These are phyloP conservation scores for Dastarcus helophoroides DNA, from an alignment of 2,888 invertebrate genomes.

Conservation along the genomic window DNA sequence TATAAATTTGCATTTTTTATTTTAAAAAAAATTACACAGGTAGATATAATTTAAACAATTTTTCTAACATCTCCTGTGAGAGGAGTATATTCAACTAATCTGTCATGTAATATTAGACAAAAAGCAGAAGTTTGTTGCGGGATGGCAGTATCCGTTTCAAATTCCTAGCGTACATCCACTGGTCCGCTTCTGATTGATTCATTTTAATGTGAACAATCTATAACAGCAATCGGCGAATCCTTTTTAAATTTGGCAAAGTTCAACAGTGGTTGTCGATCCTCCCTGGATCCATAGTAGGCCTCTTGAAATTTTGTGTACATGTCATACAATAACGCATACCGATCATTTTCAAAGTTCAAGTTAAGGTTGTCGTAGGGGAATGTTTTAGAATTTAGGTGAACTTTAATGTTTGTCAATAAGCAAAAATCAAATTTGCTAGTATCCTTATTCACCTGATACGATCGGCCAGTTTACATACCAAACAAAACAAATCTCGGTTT, in stretches of 20 bases:
- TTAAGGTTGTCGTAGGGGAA: conserved; percentile 28
- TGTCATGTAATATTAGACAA: conserved; percentile 20
- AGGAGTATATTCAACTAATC: conserved; percentile 18
- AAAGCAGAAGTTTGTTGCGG: conserved; percentile 19
- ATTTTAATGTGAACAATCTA: conserved; percentile 20
- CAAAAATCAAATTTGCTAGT: conserved; percentile 18
- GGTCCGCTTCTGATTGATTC: conserved; percentile 14
- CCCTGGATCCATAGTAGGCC: conserved; percentile 20
- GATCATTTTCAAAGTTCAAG: conserved; percentile 18
- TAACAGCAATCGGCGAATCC: conserved; percentile 19
- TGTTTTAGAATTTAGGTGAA: conserved; percentile 26
- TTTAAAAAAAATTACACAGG: too few relatives aligned
- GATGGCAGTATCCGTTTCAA: conserved; percentile 18
- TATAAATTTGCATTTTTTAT: too few relatives aligned
- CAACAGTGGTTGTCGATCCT: conserved; percentile 26
- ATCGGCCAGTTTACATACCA: conserved; percentile 28
- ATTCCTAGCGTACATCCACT: conserved; percentile 21
- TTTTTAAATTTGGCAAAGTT: conserved; percentile 15
- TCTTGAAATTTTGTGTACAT: conserved; percentile 20
- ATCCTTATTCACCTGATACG: conserved; percentile 19
- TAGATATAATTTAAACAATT: too few relatives aligned
- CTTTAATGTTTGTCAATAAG: conserved; percentile 25
- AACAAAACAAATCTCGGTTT: conserved; percentile 30
- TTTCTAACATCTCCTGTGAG: conserved; percentile 16
- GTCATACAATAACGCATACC: conserved; percentile 18